phyloP scores from a whole-genome alignment of 1,140 invertebrate species.

The Drosophila ohnishii region DNA sequence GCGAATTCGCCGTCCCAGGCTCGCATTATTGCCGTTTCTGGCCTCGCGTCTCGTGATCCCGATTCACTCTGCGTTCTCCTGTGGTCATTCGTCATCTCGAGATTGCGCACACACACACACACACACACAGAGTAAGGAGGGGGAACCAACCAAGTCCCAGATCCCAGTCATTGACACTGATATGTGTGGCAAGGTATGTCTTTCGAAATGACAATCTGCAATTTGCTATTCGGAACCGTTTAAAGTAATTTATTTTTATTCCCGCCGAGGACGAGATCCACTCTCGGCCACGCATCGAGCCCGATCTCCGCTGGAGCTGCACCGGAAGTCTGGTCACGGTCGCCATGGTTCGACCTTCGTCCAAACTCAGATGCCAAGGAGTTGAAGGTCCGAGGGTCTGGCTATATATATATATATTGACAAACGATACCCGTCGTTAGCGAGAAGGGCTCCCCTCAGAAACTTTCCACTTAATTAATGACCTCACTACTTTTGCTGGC shows the following conservation, averaged over 20 bases:
- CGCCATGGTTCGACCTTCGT: constrained; percentile 12
- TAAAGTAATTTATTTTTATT: constrained; percentile 76
- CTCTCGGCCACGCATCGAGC: constrained; percentile 8
- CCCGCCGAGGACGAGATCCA: constrained; percentile 11
- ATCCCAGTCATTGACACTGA: constrained; percentile 64
- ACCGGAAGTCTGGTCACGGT: constrained; percentile 16
- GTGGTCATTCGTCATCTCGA: constrained; percentile 78
- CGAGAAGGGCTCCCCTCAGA: neutral
- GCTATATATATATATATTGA: neutral
- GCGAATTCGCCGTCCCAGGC: constrained; percentile 41
- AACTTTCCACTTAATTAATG: constrained; percentile 63
- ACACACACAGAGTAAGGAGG: neutral
- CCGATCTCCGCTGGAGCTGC: neutral
- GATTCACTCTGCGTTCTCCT: constrained; percentile 61
- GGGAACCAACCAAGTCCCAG: constrained; percentile 3
- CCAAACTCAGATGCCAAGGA: neutral
- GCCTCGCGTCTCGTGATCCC: constrained; percentile 62
- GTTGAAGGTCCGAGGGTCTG: neutral
- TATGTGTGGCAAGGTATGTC: constrained; percentile 76
- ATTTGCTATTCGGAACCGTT: constrained; percentile 78
- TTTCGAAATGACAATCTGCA: constrained; percentile 78
- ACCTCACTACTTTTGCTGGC: constrained; percentile 42
- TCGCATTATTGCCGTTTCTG: constrained; percentile 70
- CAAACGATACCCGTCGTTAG: constrained; percentile 22
- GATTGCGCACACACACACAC: constrained; percentile 46